A percentile compares a stretch with the other conserved stretches of the same genome.
These are phyloP conservation scores for Sciurus vulgaris DNA, from an alignment of 2,797 vertebrate genomes.

Conservation along the genomic window DNA sequence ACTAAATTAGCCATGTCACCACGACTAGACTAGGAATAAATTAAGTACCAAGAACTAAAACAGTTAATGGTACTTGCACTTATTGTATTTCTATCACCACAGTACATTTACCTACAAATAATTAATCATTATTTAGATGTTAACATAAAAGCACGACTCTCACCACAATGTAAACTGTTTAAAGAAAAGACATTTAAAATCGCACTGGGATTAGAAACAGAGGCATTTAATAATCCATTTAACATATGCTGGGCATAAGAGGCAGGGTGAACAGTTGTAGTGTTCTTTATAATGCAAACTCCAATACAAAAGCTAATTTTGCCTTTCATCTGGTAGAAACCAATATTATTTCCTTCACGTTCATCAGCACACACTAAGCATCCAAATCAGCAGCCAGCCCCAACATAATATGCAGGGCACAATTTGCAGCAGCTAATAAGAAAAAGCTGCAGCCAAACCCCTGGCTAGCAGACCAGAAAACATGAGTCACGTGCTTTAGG, in stretches of 20 bases:
- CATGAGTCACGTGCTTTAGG: background rate
- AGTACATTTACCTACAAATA: constrained; percentile 24
- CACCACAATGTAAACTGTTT: background rate
- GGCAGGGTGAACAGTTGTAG: background rate
- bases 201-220: background rate
- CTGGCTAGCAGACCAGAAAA: background rate
- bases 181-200: background rate
- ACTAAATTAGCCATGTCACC: background rate
- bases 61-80: background rate
- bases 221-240: constrained; percentile 3
- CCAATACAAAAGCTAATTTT: constrained; percentile 55
- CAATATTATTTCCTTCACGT: background rate
- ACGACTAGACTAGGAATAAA: background rate
- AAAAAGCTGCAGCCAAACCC: background rate
- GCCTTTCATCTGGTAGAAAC: background rate
- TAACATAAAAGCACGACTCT: background rate
- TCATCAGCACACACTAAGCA: background rate
- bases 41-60: background rate
- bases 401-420: background rate
- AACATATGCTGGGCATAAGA: background rate
- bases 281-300: constrained; percentile 8
- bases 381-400: background rate
- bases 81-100: background rate
- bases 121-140: constrained; percentile 5
- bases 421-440: background rate